Percentiles rank a stretch among this genome's conserved stretches.
These are phyloP conservation scores for Eulemur albifrons DNA, from an alignment of 2,797 vertebrate species.

Conservation along the genomic window DNA sequence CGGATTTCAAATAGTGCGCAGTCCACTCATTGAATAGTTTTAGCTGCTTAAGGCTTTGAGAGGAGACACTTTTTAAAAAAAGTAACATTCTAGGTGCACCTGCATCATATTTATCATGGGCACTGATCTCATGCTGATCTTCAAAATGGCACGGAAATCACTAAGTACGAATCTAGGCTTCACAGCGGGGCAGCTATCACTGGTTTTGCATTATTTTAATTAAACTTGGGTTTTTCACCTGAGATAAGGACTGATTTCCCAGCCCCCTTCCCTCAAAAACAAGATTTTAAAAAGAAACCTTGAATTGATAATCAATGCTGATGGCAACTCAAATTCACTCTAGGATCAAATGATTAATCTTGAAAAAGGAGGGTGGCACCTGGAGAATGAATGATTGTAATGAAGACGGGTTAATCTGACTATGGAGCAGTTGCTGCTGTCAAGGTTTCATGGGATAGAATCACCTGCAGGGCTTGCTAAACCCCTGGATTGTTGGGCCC, in stretches of 20 bases:
- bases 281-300: not conserved
- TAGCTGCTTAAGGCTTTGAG: not conserved
- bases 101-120: not conserved
- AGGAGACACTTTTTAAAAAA: not conserved
- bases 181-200: not conserved
- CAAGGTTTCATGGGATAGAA: not conserved
- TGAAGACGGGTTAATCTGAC: not conserved
- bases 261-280: not conserved
- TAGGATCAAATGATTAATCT: not conserved
- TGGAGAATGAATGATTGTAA: not conserved
- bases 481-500: not conserved
- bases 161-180: not conserved
- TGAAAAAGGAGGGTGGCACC: not conserved
- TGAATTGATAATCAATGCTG: not conserved
- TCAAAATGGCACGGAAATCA: constrained; percentile 1
- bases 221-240: constrained; percentile 5
- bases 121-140: not conserved
- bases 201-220: constrained; percentile 53
- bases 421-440: not conserved
- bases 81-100: not conserved
- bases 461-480: not conserved
- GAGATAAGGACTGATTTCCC: not conserved
- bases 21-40: not conserved
- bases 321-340: not conserved
- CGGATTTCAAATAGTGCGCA: not conserved